Conservation (phyloP, 2,113 vertebrate species). For the Cromileptes altivelis region DNA sequence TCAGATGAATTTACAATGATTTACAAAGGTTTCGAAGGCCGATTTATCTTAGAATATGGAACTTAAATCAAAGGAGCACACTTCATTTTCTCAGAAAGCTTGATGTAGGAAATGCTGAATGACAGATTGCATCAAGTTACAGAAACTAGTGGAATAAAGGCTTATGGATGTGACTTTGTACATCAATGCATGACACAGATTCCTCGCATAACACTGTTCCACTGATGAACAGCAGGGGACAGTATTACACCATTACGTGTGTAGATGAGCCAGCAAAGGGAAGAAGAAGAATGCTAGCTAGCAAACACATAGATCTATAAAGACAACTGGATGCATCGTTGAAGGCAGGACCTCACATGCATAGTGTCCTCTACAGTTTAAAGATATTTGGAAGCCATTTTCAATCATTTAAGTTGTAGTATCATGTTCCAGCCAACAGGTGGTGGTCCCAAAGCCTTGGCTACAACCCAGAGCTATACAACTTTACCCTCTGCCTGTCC, state of each 20-base stretch:
- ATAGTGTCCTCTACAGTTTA: no score
- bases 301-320: no score
- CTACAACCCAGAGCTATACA: no score
- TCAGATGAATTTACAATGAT: not conserved
- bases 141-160: not conserved
- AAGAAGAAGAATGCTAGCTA: not conserved
- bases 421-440: no score
- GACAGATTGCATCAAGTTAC: not conserved
- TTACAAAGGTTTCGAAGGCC: not conserved
- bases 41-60: not conserved
- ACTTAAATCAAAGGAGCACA: not conserved
- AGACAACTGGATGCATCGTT: no score
- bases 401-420: no score
- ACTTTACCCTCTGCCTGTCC: no score
- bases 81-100: not conserved
- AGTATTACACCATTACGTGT: not conserved
- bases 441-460: no score
- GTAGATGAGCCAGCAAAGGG: not conserved
- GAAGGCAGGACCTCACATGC: no score
- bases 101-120: not conserved
- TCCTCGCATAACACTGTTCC: not conserved
- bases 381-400: no score
- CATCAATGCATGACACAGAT: not conserved
- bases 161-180: not conserved
- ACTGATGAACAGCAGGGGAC: not conserved